Percentiles rank a stretch among this genome's conserved stretches.
Conservation (phyloP, 2,797 vertebrate species). For the Halcyon chelicuti region DNA sequence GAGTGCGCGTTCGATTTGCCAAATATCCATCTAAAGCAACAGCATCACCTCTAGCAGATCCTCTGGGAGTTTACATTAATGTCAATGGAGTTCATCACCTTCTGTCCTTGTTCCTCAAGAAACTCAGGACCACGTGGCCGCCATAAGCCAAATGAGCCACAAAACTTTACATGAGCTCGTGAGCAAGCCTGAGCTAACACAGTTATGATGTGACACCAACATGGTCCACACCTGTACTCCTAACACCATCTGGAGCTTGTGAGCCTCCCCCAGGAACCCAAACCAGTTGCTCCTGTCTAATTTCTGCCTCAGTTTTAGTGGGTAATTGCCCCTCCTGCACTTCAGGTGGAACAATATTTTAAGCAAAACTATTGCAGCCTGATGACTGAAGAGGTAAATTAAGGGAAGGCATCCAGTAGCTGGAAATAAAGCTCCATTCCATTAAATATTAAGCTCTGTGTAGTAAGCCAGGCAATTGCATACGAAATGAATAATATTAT, state of each 20-base stretch:
- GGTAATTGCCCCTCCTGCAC: not conserved
- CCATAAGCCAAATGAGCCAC: not conserved
- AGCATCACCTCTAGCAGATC: not conserved
- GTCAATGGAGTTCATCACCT: not conserved
- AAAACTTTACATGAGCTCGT: not conserved
- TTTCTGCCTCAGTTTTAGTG: not conserved
- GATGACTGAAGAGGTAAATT: conserved; percentile 5
- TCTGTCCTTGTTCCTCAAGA: not conserved
- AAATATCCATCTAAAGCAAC: not conserved
- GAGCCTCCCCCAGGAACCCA: not conserved
- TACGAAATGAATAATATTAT: conserved; percentile 56
- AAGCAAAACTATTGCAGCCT: not conserved
- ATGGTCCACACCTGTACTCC: not conserved
- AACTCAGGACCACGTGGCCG: not conserved
- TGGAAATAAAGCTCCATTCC: conserved; percentile 28
- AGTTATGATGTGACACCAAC: not conserved
- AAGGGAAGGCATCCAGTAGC: conserved; percentile 43
- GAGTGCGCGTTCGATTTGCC: not conserved
- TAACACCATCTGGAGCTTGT: not conserved
- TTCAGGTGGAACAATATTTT: conserved; percentile 22
- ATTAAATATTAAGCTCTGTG: conserved; percentile 29
- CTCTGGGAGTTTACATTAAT: not conserved
- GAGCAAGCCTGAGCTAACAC: not conserved
- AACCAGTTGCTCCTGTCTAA: not conserved
- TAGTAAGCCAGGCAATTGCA: conserved; percentile 21